Conservation (phyloP, 2,797 vertebrate species). For the Lepidocolaptes lacrymiger region DNA sequence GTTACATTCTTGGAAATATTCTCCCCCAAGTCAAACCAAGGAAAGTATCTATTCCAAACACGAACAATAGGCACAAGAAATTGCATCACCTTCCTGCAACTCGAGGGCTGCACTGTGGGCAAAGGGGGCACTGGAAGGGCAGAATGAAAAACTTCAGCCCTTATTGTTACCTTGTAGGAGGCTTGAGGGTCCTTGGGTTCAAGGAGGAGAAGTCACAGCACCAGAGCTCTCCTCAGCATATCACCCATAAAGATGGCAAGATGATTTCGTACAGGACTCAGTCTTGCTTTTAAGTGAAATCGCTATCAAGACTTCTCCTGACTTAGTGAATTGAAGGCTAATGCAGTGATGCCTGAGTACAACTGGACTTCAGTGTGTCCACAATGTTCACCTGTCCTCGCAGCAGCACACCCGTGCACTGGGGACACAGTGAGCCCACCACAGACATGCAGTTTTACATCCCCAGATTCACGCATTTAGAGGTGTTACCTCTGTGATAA, state of each 20-base stretch:
- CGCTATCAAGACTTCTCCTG: background rate
- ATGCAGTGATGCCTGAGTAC: rapidly evolving
- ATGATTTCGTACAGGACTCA: rapidly evolving
- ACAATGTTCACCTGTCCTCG: background rate
- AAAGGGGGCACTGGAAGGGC: rapidly evolving
- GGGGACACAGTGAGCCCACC: background rate
- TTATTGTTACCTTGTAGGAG: background rate
- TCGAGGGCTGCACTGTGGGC: background rate
- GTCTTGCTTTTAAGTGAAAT: background rate
- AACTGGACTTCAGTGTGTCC: background rate
- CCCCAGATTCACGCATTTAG: background rate
- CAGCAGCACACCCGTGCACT: background rate
- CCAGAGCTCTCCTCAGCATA: background rate
- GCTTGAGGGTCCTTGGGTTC: background rate
- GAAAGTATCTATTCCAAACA: background rate
- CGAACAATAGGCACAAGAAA: background rate
- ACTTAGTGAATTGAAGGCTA: background rate
- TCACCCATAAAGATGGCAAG: background rate
- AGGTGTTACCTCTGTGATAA: background rate
- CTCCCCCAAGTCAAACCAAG: background rate
- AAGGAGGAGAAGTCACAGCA: background rate
- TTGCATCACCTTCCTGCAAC: background rate
- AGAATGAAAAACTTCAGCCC: background rate
- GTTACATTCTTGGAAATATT: constrained; percentile 19
- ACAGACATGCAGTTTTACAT: background rate